These are phyloP conservation scores for Orthosia incerta DNA, from an alignment of 2,888 invertebrate species.

Conservation along the genomic window DNA sequence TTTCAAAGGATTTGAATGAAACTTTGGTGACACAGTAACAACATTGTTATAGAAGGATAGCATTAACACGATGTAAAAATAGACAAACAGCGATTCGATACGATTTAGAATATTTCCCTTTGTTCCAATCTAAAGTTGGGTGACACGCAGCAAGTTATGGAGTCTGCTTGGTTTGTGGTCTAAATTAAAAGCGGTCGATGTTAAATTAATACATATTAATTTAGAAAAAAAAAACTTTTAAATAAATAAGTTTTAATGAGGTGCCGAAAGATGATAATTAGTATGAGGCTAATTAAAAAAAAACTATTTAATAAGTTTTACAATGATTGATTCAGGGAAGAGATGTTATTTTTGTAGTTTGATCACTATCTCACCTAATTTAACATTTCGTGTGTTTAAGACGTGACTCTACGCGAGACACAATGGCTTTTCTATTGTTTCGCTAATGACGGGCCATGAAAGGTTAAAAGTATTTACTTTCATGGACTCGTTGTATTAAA, in stretches of 20 bases:
- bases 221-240: no score
- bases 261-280: no score
- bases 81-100: slow-evolving; percentile 43
- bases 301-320: no score
- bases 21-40: slow-evolving; percentile 1
- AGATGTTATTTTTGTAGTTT: no score
- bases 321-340: no score
- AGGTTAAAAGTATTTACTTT: background rate
- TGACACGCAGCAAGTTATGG: slow-evolving; percentile 69
- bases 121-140: slow-evolving; percentile 72
- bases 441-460: no score
- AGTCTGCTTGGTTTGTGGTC: slow-evolving; percentile 55
- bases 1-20: slow-evolving; percentile 19
- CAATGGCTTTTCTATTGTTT: no score
- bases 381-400: no score
- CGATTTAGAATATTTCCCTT: slow-evolving; percentile 59
- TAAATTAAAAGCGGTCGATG: slow-evolving; percentile 61
- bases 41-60: slow-evolving; percentile 18
- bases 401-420: no score
- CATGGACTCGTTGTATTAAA: background rate
- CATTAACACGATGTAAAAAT: slow-evolving; percentile 52
- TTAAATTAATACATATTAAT: background rate
- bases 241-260: no score
- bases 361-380: no score
- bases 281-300: no score